Conservation (phyloP, 2,888 invertebrate species). For the Brachynemurus nebulosus region DNA sequence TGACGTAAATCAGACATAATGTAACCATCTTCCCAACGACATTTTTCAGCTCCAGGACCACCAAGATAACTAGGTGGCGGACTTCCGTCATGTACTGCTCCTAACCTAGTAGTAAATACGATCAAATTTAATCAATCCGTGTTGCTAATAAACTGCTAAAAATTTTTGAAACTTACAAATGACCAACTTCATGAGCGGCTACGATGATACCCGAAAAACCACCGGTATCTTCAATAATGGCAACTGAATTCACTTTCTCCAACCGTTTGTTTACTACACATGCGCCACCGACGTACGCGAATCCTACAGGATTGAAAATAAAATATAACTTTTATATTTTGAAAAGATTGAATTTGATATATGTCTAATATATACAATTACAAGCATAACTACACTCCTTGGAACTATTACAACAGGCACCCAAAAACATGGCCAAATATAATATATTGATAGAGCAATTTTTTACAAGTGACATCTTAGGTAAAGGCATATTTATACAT, state of each 20-base stretch:
- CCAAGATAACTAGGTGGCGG: constrained; percentile 89
- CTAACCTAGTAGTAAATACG: constrained; percentile 45
- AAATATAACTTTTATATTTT: too few relatives aligned
- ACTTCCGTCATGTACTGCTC: constrained; percentile 92
- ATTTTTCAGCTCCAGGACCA: constrained; percentile 87
- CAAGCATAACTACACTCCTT: too few relatives aligned
- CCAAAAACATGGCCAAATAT: too few relatives aligned
- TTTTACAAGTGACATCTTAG: too few relatives aligned
- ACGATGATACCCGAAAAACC: constrained; percentile 94
- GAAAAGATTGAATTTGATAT: too few relatives aligned
- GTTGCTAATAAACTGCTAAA: not conserved
- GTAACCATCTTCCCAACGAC: constrained; percentile 91
- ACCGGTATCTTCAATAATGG: constrained; percentile 92
- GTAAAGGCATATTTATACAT: too few relatives aligned
- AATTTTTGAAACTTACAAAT: constrained; percentile 59
- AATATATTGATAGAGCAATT: too few relatives aligned
- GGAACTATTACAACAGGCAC: too few relatives aligned
- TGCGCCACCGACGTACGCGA: constrained; percentile 91
- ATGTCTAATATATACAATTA: too few relatives aligned
- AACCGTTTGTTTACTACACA: constrained; percentile 90
- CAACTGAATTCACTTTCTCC: constrained; percentile 92
- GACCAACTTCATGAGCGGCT: constrained; percentile 92
- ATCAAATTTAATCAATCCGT: too few relatives aligned
- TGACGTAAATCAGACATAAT: constrained; percentile 92
- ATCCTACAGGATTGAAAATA: constrained; percentile 44